Conservation (phyloP, 1,140 invertebrate genomes). For the Hestina assimilis region DNA sequence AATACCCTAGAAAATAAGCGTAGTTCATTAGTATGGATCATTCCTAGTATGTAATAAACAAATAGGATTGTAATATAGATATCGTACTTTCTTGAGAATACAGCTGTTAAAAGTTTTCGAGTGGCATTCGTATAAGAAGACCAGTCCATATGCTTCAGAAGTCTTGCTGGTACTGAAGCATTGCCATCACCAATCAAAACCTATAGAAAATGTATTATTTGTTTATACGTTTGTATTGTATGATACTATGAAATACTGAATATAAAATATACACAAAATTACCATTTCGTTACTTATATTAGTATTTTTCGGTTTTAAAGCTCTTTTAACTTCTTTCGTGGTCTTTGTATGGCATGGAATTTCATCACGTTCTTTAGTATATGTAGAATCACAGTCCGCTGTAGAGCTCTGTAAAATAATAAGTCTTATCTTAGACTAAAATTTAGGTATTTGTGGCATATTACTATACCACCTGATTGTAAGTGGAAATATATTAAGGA, state of each 20-base stretch:
- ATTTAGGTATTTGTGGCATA: too few relatives aligned
- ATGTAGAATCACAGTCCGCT: constrained; percentile 30
- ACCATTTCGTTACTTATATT: constrained; percentile 13
- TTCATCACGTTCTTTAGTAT: background rate
- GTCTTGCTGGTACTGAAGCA: constrained; percentile 44
- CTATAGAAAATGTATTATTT: constrained; percentile 33
- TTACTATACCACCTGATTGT: too few relatives aligned
- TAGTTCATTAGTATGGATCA: too few relatives aligned
- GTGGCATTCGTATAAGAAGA: constrained; percentile 58
- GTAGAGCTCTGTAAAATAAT: constrained; percentile 42
- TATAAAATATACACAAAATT: too few relatives aligned
- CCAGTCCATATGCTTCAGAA: constrained; percentile 57
- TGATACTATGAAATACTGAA: background rate
- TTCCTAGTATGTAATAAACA: too few relatives aligned
- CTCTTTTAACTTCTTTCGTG: background rate
- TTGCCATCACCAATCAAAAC: constrained; percentile 53
- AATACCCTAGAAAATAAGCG: constrained; percentile 58
- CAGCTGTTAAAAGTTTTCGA: constrained; percentile 58
- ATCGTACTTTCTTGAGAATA: constrained; percentile 59
- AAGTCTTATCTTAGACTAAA: background rate
- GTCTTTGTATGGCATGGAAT: background rate
- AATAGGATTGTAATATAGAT: too few relatives aligned
- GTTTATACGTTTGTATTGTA: background rate
- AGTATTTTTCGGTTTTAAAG: constrained; percentile 10
- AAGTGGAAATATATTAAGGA: too few relatives aligned